These are phyloP conservation scores for Pantelozetes paolii DNA, from an alignment of 2,888 invertebrate species.

Conservation along the genomic window DNA sequence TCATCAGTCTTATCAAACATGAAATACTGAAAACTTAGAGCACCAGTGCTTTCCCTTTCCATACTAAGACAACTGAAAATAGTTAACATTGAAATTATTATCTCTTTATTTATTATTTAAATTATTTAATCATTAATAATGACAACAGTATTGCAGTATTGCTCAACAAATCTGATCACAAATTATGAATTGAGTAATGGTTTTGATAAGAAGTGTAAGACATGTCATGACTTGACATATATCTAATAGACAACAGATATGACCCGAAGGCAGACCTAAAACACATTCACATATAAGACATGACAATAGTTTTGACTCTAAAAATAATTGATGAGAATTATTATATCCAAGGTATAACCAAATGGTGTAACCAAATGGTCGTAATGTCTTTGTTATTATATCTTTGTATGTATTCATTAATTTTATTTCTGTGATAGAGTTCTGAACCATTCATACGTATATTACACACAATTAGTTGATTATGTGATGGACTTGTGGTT, in stretches of 20 bases:
- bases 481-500: conserved; percentile 26
- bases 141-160: conserved; percentile 21
- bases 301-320: neutral
- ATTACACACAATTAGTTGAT: conserved; percentile 33
- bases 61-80: neutral
- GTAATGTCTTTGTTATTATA: conserved; percentile 29
- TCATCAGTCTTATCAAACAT: conserved; percentile 24
- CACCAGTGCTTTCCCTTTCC: neutral
- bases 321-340: neutral
- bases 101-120: neutral
- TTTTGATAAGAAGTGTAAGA: conserved; percentile 23
- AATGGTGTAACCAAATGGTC: conserved; percentile 27
- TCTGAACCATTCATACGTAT: conserved; percentile 21
- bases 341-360: no score
- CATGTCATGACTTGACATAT: neutral
- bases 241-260: no score
- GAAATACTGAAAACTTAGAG: neutral
- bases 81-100: conserved; percentile 14
- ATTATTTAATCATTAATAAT: neutral
- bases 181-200: neutral
- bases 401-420: conserved; percentile 27
- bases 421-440: conserved; percentile 36
- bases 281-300: neutral
- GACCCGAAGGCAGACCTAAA: conserved; percentile 7
- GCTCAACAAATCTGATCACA: neutral